phyloP scores from a whole-genome alignment of 2,888 invertebrate species.

The Mythimna vitellina region DNA sequence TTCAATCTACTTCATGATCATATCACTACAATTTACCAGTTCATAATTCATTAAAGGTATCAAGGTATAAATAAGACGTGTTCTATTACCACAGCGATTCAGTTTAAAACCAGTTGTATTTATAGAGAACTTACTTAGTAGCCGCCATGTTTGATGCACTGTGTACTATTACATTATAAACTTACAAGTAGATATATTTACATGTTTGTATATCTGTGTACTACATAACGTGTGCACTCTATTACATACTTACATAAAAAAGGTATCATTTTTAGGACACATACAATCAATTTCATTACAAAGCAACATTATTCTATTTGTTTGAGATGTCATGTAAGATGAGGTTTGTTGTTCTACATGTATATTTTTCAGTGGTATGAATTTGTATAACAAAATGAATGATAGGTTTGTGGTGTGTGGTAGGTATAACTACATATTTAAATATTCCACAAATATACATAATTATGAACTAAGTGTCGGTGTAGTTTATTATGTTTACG shows the following conservation, averaged over 20 bases:
- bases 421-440: not conserved
- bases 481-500: conserved; percentile 15
- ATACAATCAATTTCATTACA: not conserved
- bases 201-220: conserved; percentile 11
- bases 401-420: not conserved
- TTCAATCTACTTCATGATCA: not conserved
- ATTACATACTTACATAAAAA: not conserved
- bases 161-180: not conserved
- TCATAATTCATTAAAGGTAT: not conserved
- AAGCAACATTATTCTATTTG: conserved; percentile 6
- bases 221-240: conserved; percentile 1
- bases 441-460: conserved; percentile 11
- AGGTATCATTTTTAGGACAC: not conserved
- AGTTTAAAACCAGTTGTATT: conserved; percentile 23
- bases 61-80: not conserved
- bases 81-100: not conserved
- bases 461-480: conserved; percentile 7
- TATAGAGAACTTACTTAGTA: conserved; percentile 24
- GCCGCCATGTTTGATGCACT: conserved; percentile 37
- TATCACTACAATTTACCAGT: too few species aligned
- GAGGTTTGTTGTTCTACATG: not conserved
- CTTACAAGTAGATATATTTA: conserved; percentile 34
- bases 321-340: conserved; percentile 16
- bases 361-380: not conserved
- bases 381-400: not conserved